phyloP scores from a whole-genome alignment of 1,140 invertebrate genomes.

The Sarcophaga peregrina region DNA sequence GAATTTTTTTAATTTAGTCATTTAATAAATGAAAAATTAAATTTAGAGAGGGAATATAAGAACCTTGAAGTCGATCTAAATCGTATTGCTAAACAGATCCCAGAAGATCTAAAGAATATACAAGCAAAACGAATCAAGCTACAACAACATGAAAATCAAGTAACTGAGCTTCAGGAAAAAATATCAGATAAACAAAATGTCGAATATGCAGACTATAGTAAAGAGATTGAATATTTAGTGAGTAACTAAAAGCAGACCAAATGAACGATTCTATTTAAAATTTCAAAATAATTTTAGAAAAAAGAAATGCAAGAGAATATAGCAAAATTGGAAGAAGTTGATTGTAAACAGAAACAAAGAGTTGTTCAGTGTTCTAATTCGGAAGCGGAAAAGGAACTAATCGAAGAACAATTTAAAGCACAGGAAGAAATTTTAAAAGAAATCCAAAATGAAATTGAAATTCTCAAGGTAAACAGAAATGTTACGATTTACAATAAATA shows the following conservation, averaged over 20 bases:
- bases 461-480: background rate
- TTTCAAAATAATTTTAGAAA: slow-evolving; percentile 45
- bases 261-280: slow-evolving; percentile 8
- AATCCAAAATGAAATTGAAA: slow-evolving; percentile 41
- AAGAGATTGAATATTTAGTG: slow-evolving; percentile 67
- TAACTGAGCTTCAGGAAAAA: slow-evolving; percentile 37
- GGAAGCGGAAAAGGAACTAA: slow-evolving; percentile 29
- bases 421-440: slow-evolving; percentile 5
- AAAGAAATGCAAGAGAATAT: slow-evolving; percentile 57
- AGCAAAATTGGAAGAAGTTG: slow-evolving; percentile 50
- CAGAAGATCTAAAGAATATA: slow-evolving; percentile 43
- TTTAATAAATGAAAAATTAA: slow-evolving; percentile 49
- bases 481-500: background rate
- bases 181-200: slow-evolving; percentile 48
- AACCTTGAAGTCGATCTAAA: slow-evolving; percentile 36
- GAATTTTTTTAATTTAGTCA: slow-evolving; percentile 43
- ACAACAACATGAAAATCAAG: slow-evolving; percentile 44
- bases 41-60: slow-evolving; percentile 41
- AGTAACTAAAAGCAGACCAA: slow-evolving; percentile 43
- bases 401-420: slow-evolving; percentile 36
- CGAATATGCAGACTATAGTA: slow-evolving; percentile 65
- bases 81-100: background rate
- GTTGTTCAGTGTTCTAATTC: background rate
- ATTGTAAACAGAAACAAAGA: slow-evolving; percentile 36
- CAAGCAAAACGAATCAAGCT: slow-evolving; percentile 46